Conservation (phyloP, 2,797 vertebrate genomes). For the Falco concolor region DNA sequence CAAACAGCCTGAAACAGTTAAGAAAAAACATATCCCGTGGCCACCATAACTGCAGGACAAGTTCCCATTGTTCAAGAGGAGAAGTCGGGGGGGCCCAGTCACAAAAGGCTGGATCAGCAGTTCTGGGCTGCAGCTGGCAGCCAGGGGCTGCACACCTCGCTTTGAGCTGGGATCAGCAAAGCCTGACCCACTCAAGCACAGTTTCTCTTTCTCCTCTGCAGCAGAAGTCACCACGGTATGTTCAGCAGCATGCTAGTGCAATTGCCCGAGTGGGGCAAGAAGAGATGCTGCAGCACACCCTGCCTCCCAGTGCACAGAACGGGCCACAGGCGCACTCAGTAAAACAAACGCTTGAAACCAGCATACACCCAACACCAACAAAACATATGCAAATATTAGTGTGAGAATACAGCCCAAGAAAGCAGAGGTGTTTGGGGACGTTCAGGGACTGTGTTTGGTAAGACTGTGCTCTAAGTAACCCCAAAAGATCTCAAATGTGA, state of each 20-base stretch:
- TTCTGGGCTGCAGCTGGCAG: not conserved
- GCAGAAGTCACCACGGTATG: not conserved
- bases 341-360: not conserved
- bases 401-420: not conserved
- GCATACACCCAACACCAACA: rapidly evolving
- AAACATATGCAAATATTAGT: not conserved
- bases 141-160: rapidly evolving
- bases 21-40: not conserved
- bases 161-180: not conserved
- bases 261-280: not conserved
- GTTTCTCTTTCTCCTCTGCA: not conserved
- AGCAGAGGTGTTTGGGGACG: not conserved
- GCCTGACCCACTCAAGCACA: rapidly evolving
- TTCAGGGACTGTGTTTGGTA: not conserved
- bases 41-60: not conserved
- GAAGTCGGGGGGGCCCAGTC: not conserved
- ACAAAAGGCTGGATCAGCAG: not conserved
- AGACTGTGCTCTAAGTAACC: not conserved
- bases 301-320: not conserved
- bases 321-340: not conserved
- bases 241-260: not conserved
- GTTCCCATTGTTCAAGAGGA: not conserved
- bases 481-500: not conserved
- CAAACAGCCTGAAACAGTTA: not conserved
- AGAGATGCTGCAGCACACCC: not conserved